Percentiles rank a stretch among this genome's conserved stretches.
Evolutionary conservation across 1,140 invertebrate genomes (phyloP).

Genomic region (Oscheius sp.): DNA sequence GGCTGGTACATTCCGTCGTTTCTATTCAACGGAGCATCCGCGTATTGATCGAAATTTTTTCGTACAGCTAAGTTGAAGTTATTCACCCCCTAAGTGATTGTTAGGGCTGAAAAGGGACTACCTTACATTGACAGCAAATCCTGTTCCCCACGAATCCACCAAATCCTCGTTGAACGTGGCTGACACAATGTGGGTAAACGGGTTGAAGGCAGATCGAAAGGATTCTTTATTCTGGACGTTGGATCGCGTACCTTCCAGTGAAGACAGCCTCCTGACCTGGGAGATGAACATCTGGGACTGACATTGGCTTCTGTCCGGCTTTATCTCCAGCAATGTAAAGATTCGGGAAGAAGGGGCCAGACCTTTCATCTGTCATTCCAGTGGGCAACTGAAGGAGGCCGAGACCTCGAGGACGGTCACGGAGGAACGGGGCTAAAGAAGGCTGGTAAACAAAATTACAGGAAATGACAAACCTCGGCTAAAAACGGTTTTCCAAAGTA

Average conservation of each 20-base stretch:
- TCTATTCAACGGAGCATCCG: slow-evolving; percentile 27
- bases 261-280: slow-evolving; percentile 42
- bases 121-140: slow-evolving; percentile 44
- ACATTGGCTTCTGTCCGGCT: slow-evolving; percentile 35
- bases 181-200: slow-evolving; percentile 42
- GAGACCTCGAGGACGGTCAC: slow-evolving; percentile 41
- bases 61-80: slow-evolving; percentile 27
- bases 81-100: slow-evolving; percentile 24
- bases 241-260: slow-evolving; percentile 42
- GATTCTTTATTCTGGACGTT: too few species aligned
- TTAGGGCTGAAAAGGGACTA: not conserved
- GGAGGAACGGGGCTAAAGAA: slow-evolving; percentile 32
- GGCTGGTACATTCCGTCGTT: slow-evolving; percentile 41
- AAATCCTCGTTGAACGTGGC: slow-evolving; percentile 48
- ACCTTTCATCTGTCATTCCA: slow-evolving; percentile 45
- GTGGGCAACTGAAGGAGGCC: slow-evolving; percentile 42
- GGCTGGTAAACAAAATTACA: too few species aligned
- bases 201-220: slow-evolving; percentile 43
- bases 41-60: slow-evolving; percentile 34
- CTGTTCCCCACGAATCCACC: slow-evolving; percentile 44
- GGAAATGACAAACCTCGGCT: too few species aligned
- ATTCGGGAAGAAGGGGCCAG: slow-evolving; percentile 37
- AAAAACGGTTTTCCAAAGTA: too few species aligned
- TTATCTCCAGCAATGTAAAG: slow-evolving; percentile 48
- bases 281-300: slow-evolving; percentile 44